Evolutionary conservation across 2,888 invertebrate genomes (phyloP).

Genomic region (Drymonia ruficornis): DNA sequence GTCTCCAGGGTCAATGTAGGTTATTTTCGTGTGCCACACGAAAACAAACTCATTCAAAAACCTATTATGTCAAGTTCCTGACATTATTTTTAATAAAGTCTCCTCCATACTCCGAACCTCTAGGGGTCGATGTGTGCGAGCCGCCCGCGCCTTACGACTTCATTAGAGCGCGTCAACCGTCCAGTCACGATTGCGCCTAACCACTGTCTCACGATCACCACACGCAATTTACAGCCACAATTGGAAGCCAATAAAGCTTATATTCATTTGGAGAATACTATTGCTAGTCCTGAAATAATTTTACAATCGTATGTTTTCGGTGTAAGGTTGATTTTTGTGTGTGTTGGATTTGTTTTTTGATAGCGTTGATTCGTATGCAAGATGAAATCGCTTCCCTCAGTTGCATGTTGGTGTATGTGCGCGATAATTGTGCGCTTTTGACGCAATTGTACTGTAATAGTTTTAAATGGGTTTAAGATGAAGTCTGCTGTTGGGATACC

Average conservation of each 20-base stretch:
- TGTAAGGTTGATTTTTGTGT: constrained; percentile 10
- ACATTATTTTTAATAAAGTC: too few relatives aligned
- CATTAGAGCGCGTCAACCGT: constrained; percentile 71
- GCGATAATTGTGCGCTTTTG: constrained; percentile 39
- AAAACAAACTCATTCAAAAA: too few relatives aligned
- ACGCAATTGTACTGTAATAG: constrained; percentile 29
- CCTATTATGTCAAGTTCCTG: too few relatives aligned
- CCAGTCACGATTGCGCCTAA: constrained; percentile 64
- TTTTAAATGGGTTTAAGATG: constrained; percentile 10
- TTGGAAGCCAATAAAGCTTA: fast-evolving
- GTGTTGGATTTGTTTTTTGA: constrained; percentile 28
- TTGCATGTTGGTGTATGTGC: constrained; percentile 42
- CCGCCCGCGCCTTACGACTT: constrained; percentile 64
- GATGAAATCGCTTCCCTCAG: constrained; percentile 41
- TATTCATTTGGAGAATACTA: not conserved
- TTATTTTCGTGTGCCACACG: too few relatives aligned
- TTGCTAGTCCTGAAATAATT: not conserved
- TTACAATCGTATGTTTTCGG: fast-evolving
- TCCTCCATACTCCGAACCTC: constrained; percentile 35
- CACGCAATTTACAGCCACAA: constrained; percentile 15
- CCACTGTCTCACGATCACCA: constrained; percentile 23
- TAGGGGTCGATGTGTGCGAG: constrained; percentile 39
- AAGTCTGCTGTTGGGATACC: not conserved
- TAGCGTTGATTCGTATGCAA: constrained; percentile 39
- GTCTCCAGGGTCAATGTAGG: too few relatives aligned